Evolutionary conservation across 2,888 invertebrate genomes (phyloP), one percentile per base, ranked within the genome.

Genomic region (Drosophila tanythrix): DNA sequence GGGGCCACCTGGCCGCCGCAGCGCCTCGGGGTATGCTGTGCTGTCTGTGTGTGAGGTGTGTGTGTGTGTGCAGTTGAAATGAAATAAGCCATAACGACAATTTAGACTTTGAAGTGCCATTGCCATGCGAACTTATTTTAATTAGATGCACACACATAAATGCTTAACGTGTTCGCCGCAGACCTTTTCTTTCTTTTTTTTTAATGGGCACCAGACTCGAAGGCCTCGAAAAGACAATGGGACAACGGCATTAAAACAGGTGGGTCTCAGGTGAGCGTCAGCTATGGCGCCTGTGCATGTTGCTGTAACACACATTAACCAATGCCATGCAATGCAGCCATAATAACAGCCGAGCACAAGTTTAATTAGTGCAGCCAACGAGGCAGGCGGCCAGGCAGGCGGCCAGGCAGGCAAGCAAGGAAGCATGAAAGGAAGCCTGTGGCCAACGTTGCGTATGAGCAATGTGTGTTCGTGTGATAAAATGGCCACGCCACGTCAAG

Each of bases 41-140:
- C 43, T 27, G 29, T 33, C 21, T 21, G 46, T 43, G 57, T 48
- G 4, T 40, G 21, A 15, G 29, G 13, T 21, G 40, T 40, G 38
- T 21, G 46, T 35, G 57, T 51, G 61, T 60, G 21, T 38, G 27
- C 66, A 73, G 76, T 74, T 74, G 80, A 81, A 82, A 76, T 83
- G 71, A 87, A 87, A 85, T 87, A 87, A 89, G 87, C 89, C 88
- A 83, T 89, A 83, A 89, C 80, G 80, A 89, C 83, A 83, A 84
- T 87, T 87, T 87, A 89, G 89, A 87, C 88, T 89, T 87, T 89
- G 89, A 87, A 89, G 87, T 89, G 85, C 77, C 86, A 87, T 87
- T 82, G 87, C 89, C 85, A 82, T 84, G 84, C 87, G 74, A 89
- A 87, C 88, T 87, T 89, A 89, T 89, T 87, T 87, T 87, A 87